Percentiles rank a stretch among this genome's conserved stretches.
phyloP scores from a whole-genome alignment of 2,888 invertebrate species.

The Tetragonula carbonaria region DNA sequence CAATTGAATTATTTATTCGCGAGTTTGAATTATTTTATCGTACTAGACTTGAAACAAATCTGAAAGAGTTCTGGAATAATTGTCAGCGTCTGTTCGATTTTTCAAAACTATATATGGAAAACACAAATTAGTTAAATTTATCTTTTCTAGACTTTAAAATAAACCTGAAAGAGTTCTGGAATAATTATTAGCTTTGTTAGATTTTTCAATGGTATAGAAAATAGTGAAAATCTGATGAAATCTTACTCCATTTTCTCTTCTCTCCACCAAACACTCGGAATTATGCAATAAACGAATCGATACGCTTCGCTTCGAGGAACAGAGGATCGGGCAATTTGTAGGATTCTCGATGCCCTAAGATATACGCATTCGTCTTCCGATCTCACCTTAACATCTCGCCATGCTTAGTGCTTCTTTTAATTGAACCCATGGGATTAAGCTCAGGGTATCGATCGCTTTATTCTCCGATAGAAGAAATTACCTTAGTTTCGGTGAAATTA shows the following conservation, averaged over 20 bases:
- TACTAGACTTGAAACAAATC: too few relatives aligned
- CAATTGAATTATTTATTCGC: background rate
- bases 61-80: too few relatives aligned
- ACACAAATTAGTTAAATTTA: too few relatives aligned
- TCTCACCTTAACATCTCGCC: background rate
- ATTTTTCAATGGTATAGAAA: too few relatives aligned
- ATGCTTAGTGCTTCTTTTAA: constrained; percentile 53
- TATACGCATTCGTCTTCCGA: background rate
- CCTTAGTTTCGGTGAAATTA: background rate
- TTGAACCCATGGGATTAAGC: constrained; percentile 59
- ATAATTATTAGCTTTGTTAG: too few relatives aligned
- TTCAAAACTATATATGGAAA: too few relatives aligned
- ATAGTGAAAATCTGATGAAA: too few relatives aligned
- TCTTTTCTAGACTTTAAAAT: too few relatives aligned
- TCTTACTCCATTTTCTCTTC: background rate
- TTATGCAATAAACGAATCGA: background rate
- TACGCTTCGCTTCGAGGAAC: too few relatives aligned
- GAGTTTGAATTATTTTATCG: background rate
- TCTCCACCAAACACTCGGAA: background rate
- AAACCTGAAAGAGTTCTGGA: too few relatives aligned
- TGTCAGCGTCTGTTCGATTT: too few relatives aligned
- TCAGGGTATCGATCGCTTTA: constrained; percentile 7
- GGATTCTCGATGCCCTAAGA: background rate
- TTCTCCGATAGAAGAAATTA: background rate
- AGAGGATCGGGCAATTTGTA: background rate